These are phyloP conservation scores for Agelastica alni DNA, from an alignment of 2,888 invertebrate genomes.

Conservation along the genomic window DNA sequence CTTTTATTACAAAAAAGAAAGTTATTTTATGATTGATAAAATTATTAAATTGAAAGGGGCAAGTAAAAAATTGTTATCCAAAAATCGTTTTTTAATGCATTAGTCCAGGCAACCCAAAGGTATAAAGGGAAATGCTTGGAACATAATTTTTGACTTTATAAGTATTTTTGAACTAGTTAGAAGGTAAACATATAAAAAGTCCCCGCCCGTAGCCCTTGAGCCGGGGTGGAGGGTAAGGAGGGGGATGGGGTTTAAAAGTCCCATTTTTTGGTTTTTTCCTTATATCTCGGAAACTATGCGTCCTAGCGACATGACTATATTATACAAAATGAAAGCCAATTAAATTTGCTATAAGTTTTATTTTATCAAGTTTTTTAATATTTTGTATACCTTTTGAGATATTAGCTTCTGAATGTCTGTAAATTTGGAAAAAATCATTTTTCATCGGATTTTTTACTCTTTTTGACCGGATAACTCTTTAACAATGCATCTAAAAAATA, in stretches of 20 bases:
- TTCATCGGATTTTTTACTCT: background rate
- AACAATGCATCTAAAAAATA: no score
- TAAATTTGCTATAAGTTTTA: background rate
- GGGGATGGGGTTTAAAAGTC: no score
- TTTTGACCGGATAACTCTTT: no score
- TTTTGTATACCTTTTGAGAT: background rate
- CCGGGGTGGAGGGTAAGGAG: background rate
- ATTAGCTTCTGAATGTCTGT: background rate
- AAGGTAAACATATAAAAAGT: no score
- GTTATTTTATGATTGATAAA: no score
- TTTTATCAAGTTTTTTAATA: background rate
- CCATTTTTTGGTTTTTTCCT: no score
- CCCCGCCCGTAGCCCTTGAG: background rate
- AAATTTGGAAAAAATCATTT: background rate
- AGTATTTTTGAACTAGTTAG: background rate
- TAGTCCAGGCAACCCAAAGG: background rate
- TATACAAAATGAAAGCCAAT: background rate
- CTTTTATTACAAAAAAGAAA: no score
- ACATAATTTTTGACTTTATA: background rate
- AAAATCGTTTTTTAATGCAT: no score
- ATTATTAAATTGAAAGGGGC: no score
- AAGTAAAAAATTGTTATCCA: no score
- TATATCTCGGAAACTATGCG: no score
- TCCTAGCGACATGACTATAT: background rate
- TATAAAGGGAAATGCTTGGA: background rate